phyloP scores from a whole-genome alignment of 2,888 invertebrate species.

The Andrena chrysosceles region DNA sequence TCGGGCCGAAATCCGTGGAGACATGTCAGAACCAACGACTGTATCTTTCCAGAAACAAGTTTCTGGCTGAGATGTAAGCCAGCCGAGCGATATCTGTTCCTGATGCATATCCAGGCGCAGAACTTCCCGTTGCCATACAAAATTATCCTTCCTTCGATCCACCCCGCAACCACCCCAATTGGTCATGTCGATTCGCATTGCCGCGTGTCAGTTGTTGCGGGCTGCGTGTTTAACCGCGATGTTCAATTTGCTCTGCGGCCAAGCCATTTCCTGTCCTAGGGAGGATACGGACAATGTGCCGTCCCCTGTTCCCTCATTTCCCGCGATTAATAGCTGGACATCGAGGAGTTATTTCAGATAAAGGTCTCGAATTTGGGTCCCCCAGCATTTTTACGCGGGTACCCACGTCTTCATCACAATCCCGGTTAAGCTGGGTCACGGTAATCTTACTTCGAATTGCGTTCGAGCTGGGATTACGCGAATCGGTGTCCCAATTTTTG shows the following conservation, averaged over 20 bases:
- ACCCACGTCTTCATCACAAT: neutral
- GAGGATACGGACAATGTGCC: constrained; percentile 17
- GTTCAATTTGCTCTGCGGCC: constrained; percentile 75
- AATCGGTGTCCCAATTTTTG: neutral
- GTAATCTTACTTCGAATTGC: neutral
- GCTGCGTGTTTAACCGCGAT: constrained; percentile 67
- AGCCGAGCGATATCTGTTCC: neutral
- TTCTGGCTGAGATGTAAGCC: neutral
- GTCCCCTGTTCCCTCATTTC: constrained; percentile 21
- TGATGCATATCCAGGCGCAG: neutral
- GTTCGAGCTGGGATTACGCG: neutral
- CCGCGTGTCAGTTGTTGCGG: constrained; percentile 47
- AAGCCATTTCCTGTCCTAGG: constrained; percentile 63
- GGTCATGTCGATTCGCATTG: constrained; percentile 24
- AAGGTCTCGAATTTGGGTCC: neutral
- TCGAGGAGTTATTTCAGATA: constrained; percentile 19
- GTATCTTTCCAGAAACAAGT: neutral
- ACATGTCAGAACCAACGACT: neutral
- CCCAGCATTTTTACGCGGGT: neutral
- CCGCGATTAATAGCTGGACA: constrained; percentile 28
- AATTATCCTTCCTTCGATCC: constrained; percentile 10
- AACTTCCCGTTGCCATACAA: constrained; percentile 22
- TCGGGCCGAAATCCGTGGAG: neutral
- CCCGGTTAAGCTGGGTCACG: neutral
- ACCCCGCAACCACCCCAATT: constrained; percentile 1